Evolutionary conservation across 1,140 invertebrate species (phyloP).

Genomic region (Neelides sp.): DNA sequence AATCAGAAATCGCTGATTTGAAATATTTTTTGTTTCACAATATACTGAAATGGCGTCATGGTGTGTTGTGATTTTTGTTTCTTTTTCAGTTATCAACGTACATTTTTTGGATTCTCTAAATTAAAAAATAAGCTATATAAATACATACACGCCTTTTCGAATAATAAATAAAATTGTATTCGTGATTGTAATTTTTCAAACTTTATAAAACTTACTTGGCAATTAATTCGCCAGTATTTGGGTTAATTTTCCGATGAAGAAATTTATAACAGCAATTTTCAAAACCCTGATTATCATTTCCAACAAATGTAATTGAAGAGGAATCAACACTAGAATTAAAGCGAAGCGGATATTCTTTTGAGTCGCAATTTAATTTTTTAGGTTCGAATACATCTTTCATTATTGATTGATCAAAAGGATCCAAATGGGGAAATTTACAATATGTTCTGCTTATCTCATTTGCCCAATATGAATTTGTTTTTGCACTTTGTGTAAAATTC

Average conservation of each 20-base stretch:
- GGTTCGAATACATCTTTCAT: background rate
- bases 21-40: background rate
- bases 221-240: background rate
- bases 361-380: background rate
- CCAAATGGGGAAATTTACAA: conserved; percentile 5
- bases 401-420: conserved; percentile 2
- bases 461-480: no score
- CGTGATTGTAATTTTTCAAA: no score
- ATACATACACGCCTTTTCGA: background rate
- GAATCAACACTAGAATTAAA: background rate
- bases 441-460: no score
- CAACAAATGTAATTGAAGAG: background rate
- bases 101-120: background rate
- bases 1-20: background rate
- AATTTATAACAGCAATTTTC: conserved; percentile 2
- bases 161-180: background rate
- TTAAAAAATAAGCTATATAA: background rate
- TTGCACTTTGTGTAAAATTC: no score
- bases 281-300: background rate
- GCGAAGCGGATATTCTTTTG: background rate
- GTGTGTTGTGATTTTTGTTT: background rate
- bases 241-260: background rate
- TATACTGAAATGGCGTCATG: conserved; percentile 7
- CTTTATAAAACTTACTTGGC: no score
- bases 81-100: background rate